A percentile compares a stretch with the other conserved stretches of the same genome.
phyloP scores from a whole-genome alignment of 2,797 vertebrate genomes.

The Psittacula derbiana region DNA sequence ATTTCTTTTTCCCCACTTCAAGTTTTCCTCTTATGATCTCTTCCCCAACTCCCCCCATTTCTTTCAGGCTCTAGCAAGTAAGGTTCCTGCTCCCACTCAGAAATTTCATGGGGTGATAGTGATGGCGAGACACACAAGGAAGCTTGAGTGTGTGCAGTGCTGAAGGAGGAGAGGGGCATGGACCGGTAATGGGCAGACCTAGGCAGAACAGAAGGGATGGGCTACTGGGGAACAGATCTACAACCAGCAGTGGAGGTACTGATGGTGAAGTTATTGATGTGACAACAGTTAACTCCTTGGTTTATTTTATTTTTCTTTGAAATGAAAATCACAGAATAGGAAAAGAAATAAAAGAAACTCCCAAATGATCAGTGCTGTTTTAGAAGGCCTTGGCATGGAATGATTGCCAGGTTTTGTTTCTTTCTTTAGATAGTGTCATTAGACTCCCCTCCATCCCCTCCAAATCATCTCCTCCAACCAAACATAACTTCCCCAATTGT shows the following conservation, averaged over 20 bases:
- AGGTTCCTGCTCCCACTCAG: background rate
- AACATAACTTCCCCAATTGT: background rate
- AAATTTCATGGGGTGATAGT: background rate
- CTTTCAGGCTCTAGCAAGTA: background rate
- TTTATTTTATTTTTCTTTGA: background rate
- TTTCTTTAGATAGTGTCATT: background rate
- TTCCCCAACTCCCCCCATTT: background rate
- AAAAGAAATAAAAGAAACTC: background rate
- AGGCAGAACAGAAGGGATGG: background rate
- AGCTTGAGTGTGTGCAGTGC: background rate
- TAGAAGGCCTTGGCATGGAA: background rate
- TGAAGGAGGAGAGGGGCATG: background rate
- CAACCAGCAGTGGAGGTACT: background rate
- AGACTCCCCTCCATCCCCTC: background rate
- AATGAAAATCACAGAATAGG: background rate
- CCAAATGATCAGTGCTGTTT: background rate
- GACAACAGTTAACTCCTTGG: background rate
- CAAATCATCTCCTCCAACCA: background rate
- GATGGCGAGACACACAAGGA: accelerated
- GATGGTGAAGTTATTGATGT: background rate
- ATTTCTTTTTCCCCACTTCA: background rate
- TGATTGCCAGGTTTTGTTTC: background rate
- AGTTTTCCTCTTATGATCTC: background rate
- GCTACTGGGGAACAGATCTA: background rate
- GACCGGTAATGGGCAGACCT: background rate